Conservation (phyloP, 2,797 vertebrate genomes). For the Picus viridis region DNA sequence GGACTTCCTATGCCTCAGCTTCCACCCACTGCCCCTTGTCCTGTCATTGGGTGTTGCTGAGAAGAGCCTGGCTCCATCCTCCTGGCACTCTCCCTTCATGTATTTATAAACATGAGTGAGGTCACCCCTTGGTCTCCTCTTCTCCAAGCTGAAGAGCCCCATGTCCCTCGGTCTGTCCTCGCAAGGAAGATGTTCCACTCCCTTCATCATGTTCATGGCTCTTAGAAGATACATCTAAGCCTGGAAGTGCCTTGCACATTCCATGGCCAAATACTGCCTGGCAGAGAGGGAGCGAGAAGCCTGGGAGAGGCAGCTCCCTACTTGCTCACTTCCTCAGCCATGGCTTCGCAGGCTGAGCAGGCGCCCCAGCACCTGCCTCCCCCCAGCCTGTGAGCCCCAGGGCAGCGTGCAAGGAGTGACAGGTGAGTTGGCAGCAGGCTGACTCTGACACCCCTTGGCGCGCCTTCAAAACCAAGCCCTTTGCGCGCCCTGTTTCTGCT, state of each 20-base stretch:
- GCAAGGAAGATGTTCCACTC: no score
- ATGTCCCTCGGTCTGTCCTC: no score
- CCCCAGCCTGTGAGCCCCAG: neutral
- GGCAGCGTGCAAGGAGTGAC: slow-evolving; percentile 44
- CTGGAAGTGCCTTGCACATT: neutral
- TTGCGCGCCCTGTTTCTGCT: slow-evolving; percentile 34
- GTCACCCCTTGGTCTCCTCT: no score
- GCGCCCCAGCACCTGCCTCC: slow-evolving; percentile 47
- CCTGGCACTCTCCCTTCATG: no score
- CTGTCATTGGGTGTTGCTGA: no score
- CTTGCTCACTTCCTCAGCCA: neutral
- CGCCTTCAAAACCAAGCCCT: slow-evolving; percentile 62
- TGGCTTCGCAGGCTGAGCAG: accelerated
- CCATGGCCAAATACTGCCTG: neutral
- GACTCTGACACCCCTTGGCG: neutral
- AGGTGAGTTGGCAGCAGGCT: slow-evolving; percentile 63
- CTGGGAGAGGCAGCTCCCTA: neutral
- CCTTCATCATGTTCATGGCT: no score
- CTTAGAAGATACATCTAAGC: neutral
- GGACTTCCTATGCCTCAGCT: no score
- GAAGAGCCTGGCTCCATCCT: no score
- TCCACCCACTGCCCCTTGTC: no score
- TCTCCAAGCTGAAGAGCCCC: no score
- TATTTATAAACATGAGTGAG: no score
- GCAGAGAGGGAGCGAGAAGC: neutral